These are phyloP conservation scores for Heliconius eleuchia DNA, from an alignment of 1,140 invertebrate genomes.

Conservation along the genomic window DNA sequence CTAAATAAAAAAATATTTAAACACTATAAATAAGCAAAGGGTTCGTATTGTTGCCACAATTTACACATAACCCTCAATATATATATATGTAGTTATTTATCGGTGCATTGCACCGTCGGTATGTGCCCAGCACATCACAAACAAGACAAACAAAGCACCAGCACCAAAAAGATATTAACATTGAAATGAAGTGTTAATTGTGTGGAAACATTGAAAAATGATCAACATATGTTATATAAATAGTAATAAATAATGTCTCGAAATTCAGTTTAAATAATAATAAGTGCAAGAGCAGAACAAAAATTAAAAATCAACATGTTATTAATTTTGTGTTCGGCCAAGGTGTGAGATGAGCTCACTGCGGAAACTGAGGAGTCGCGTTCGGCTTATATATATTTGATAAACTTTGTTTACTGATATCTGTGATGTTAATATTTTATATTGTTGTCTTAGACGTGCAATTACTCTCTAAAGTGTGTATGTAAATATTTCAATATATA, in stretches of 20 bases:
- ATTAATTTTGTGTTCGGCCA: slow-evolving; percentile 74
- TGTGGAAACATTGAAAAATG: slow-evolving; percentile 79
- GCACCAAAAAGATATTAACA: slow-evolving; percentile 68
- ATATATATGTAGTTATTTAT: slow-evolving; percentile 49
- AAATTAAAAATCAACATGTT: slow-evolving; percentile 79
- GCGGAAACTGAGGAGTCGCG: slow-evolving; percentile 46
- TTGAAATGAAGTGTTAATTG: slow-evolving; percentile 80
- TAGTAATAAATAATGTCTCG: slow-evolving; percentile 78
- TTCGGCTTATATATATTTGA: slow-evolving; percentile 16
- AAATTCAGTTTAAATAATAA: slow-evolving; percentile 81
- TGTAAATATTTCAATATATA: too few species aligned
- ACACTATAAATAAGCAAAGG: not conserved
- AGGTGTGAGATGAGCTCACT: slow-evolving; percentile 75
- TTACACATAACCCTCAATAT: slow-evolving; percentile 26
- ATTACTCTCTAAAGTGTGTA: not conserved
- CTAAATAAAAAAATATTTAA: not conserved
- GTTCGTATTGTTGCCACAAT: slow-evolving; percentile 38
- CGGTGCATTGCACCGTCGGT: slow-evolving; percentile 39
- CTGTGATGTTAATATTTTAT: not conserved
- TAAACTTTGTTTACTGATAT: not conserved
- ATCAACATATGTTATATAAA: slow-evolving; percentile 81
- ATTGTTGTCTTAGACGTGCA: not conserved
- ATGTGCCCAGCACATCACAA: slow-evolving; percentile 23
- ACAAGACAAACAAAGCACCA: slow-evolving; percentile 32
- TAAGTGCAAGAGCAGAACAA: slow-evolving; percentile 76